A percentile compares a stretch with the other conserved stretches of the same genome.
Conservation (phyloP, 2,797 vertebrate genomes). For the Spheniscus humboldti region DNA sequence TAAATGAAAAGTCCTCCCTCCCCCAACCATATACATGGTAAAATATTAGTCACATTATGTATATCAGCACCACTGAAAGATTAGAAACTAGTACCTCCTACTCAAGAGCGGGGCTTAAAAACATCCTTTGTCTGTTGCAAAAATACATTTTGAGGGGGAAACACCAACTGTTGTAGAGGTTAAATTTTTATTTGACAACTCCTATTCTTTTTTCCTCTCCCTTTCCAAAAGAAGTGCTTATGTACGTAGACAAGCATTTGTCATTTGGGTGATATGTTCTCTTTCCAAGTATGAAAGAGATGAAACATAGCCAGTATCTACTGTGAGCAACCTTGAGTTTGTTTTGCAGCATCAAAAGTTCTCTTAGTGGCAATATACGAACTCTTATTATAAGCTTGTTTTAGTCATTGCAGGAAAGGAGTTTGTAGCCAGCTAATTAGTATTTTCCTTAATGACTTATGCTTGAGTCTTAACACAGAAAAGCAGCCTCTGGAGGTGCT, state of each 20-base stretch:
- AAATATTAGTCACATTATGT: constrained; percentile 21
- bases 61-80: not conserved
- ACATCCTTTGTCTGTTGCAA: constrained; percentile 17
- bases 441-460: constrained; percentile 13
- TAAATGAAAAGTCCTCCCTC: not conserved
- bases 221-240: not conserved
- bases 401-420: constrained; percentile 13
- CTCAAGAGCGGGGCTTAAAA: not conserved
- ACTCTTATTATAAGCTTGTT: not conserved
- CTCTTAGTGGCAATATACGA: not conserved
- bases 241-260: not conserved
- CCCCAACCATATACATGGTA: not conserved
- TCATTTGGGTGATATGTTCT: not conserved
- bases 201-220: not conserved
- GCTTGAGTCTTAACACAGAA: not conserved
- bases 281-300: not conserved
- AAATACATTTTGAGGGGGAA: constrained; percentile 33
- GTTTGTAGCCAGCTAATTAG: constrained; percentile 10
- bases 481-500: not conserved
- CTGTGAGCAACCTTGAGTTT: not conserved
- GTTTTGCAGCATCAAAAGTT: not conserved
- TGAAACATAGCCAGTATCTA: not conserved
- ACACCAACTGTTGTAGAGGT: not conserved
- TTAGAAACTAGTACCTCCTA: constrained; percentile 4
- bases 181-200: not conserved